phyloP scores from a whole-genome alignment of 2,797 vertebrate genomes.

The Siniperca obscura region DNA sequence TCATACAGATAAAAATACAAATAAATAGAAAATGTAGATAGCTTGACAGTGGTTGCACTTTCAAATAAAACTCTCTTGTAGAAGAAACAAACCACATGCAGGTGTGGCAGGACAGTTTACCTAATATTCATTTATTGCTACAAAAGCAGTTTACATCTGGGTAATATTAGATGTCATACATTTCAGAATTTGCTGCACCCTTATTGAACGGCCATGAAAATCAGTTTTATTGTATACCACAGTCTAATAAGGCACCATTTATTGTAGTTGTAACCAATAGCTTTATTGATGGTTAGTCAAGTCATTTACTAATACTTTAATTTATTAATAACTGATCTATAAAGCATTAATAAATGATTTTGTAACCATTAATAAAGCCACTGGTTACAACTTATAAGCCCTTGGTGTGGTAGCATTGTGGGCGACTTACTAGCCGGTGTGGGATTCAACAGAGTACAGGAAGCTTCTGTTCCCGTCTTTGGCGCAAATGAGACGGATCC shows the following conservation, averaged over 20 bases:
- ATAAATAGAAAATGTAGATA: background rate
- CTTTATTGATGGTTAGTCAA: background rate
- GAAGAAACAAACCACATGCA: background rate
- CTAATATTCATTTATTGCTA: background rate
- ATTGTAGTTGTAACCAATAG: background rate
- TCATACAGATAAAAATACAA: background rate
- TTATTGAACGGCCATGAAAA: background rate
- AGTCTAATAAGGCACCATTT: background rate
- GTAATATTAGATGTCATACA: background rate
- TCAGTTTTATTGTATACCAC: background rate
- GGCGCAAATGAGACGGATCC: constrained; percentile 83
- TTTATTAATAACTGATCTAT: background rate
- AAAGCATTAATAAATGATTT: background rate
- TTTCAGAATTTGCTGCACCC: background rate
- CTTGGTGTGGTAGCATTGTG: too few species aligned
- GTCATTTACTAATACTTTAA: too few species aligned
- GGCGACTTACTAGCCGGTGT: constrained; percentile 71
- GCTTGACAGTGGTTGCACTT: background rate
- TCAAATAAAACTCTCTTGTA: background rate
- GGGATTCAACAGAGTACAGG: constrained; percentile 69
- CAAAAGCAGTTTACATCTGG: background rate
- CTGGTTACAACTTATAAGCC: background rate
- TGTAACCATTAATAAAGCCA: background rate
- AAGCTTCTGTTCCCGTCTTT: constrained; percentile 57
- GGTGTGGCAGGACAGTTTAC: background rate